Conservation (phyloP, 2,113 vertebrate genomes). For the Corythoichthys haematopterus region DNA sequence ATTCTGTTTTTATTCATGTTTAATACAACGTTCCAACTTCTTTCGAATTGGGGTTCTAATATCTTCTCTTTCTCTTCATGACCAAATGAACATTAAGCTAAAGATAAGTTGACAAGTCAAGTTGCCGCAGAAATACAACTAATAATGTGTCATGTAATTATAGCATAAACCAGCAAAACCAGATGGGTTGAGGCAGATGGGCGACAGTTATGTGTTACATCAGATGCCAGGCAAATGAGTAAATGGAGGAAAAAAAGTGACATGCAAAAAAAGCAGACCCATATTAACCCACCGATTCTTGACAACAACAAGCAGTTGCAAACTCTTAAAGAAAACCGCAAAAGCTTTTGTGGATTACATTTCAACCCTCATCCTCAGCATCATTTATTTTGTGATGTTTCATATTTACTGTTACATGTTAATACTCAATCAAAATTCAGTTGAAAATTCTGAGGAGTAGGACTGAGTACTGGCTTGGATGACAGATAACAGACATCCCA, state of each 20-base stretch:
- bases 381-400: background rate
- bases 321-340: background rate
- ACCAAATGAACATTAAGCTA: background rate
- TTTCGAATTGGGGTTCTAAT: too few species aligned
- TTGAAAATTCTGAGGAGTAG: conserved; percentile 18
- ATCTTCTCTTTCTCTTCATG: background rate
- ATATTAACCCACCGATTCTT: background rate
- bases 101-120: background rate
- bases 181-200: background rate
- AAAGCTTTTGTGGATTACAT: background rate
- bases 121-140: background rate
- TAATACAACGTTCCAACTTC: too few species aligned
- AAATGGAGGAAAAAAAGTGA: background rate
- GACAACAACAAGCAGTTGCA: background rate
- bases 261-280: conserved; percentile 10
- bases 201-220: conserved; percentile 6
- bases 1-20: too few species aligned
- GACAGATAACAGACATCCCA: background rate
- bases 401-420: background rate
- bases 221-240: conserved; percentile 16
- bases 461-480: conserved; percentile 4
- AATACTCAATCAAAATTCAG: background rate
- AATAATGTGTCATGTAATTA: background rate
- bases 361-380: conserved; percentile 18
- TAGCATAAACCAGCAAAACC: background rate